Evolutionary conservation across 2,888 invertebrate genomes (phyloP).

Genomic region (Parelbella ahira): DNA sequence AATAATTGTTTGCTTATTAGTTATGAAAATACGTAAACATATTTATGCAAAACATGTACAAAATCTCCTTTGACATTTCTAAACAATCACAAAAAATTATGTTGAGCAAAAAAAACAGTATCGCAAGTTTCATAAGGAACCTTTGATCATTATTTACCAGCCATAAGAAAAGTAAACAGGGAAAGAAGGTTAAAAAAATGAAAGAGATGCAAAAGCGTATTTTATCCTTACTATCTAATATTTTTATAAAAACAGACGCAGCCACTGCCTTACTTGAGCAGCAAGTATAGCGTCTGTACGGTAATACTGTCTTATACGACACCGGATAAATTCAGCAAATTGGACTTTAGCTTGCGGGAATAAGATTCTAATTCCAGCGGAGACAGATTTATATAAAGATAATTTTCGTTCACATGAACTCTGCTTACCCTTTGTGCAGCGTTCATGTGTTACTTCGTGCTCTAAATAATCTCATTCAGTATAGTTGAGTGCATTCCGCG

Average conservation of each 20-base stretch:
- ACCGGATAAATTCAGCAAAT: slow-evolving; percentile 3
- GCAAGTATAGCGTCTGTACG: neutral
- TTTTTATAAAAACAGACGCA: slow-evolving; percentile 18
- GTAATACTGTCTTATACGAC: neutral
- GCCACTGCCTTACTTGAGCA: slow-evolving; percentile 2
- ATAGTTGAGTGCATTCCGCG: slow-evolving; percentile 34
- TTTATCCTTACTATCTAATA: slow-evolving; percentile 5
- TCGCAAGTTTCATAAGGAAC: too few relatives aligned
- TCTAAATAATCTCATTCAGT: slow-evolving; percentile 48
- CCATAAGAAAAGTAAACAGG: too few relatives aligned
- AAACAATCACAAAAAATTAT: too few relatives aligned
- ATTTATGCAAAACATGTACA: too few relatives aligned
- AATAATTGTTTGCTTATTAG: too few relatives aligned
- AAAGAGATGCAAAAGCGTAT: slow-evolving; percentile 2
- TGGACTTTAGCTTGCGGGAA: slow-evolving; percentile 2
- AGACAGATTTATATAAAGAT: slow-evolving; percentile 1
- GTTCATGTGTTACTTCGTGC: slow-evolving; percentile 34
- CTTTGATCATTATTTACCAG: too few relatives aligned
- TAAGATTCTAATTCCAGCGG: slow-evolving; percentile 14
- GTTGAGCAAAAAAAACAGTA: too few relatives aligned
- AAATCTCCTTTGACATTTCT: too few relatives aligned
- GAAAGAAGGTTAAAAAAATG: neutral
- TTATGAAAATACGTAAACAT: too few relatives aligned
- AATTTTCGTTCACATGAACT: slow-evolving; percentile 8
- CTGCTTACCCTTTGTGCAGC: slow-evolving; percentile 16